Base-by-base conservation (phyloP, 2,888 invertebrate species). In the Ornithoptera priamus region DNA sequence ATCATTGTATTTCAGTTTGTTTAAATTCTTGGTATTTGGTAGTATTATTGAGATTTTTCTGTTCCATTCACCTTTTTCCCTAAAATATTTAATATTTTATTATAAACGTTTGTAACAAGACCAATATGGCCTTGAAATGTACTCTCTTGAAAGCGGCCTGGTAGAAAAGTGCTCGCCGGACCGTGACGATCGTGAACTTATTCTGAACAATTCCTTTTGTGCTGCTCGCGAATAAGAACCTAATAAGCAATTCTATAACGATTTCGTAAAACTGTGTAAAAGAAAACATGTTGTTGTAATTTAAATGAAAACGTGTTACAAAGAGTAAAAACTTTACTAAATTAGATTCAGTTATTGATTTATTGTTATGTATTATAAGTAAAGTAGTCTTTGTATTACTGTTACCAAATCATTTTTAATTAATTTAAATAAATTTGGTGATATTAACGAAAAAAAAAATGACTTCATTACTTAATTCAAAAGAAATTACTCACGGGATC, bases 181-280 rank as follows among this genome's bases (percentile, higher is more conserved):
- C 83, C 90, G 87, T 80, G 81, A 77, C 90, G 92, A 81, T 90
- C 92, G 85, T 90, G 91, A 91, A 90, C 91, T 91, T 89, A 88
- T 81, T 80, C 76, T 74, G 77, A 77, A 76, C 75, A 74, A 73
- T 61, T 62, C 72, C 71, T 73, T 60, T 73, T 72, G 73, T 72
- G 71, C 72, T 66, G 65, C 64, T 68, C 72, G 69, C 65, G 53
- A 64, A 68, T 53, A 62, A 64, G 56, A 70, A 71, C 56, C 30
- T 39, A 36, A 36, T 57, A 68, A 68, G 30, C 50, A 39, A 65
- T 17, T 62, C 62, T 62, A 20, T 50, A 22, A 59, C 0, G 58
- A 53, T 67, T 67, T 63, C 60, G 58, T 64, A 68, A 30, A 63
- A 59, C 50, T 58, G 4, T 58, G n/a, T 58, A 22, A 58, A n/a